These are phyloP conservation scores for Rhagonycha lutea DNA, from an alignment of 2,888 invertebrate species.

Conservation along the genomic window DNA sequence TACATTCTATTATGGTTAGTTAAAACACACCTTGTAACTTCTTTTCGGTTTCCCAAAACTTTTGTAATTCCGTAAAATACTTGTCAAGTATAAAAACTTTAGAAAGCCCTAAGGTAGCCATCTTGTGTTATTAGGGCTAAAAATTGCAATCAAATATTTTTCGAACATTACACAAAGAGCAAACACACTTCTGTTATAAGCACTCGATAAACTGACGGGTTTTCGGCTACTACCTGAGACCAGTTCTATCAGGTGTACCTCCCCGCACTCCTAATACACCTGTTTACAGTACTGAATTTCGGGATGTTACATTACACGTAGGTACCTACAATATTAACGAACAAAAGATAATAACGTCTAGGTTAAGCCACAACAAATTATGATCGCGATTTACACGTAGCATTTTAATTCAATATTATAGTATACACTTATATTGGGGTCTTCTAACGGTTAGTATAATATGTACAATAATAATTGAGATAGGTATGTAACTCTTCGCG, in stretches of 20 bases:
- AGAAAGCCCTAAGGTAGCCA: slow-evolving; percentile 95
- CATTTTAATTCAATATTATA: neutral
- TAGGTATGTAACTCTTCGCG: neutral
- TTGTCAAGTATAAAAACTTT: slow-evolving; percentile 98
- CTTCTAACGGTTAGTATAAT: neutral
- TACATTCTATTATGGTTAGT: neutral
- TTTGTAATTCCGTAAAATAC: slow-evolving; percentile 94
- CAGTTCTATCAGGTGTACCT: slow-evolving; percentile 45
- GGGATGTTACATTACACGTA: slow-evolving; percentile 35
- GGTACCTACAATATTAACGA: neutral
- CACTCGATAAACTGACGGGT: slow-evolving; percentile 34
- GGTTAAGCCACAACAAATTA: neutral
- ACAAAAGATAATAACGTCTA: neutral
- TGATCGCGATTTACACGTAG: neutral
- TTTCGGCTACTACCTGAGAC: slow-evolving; percentile 45
- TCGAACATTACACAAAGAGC: slow-evolving; percentile 44
- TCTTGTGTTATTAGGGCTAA: slow-evolving; percentile 51
- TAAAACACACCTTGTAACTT: slow-evolving; percentile 89
- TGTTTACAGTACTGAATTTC: slow-evolving; percentile 39
- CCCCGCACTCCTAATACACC: slow-evolving; percentile 51
- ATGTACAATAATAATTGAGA: neutral
- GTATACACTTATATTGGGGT: neutral
- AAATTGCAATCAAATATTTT: slow-evolving; percentile 46
- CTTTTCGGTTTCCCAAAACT: slow-evolving; percentile 96
- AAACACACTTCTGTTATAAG: slow-evolving; percentile 31